Base-by-base conservation (phyloP, 2,888 invertebrate species). In the Coecobrya sp. region DNA sequence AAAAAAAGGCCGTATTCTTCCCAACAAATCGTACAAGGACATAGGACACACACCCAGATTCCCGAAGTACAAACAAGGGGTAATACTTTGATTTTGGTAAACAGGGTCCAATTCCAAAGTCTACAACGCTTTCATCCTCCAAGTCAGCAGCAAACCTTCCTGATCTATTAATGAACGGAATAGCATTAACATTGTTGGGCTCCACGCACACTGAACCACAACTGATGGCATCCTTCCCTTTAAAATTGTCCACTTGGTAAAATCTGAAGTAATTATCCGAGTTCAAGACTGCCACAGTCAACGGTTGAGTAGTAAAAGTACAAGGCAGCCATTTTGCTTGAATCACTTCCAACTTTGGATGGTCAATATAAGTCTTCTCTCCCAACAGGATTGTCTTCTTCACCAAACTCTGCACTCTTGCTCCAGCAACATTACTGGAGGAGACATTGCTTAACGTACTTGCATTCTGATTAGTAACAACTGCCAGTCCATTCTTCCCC, bases 71-170 rank as follows among this genome's bases (percentile, higher is more conserved):
- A 76, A 94, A 93, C 8, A 94, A 16, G 1, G 89, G 79, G 86
- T 86, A 89, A 19, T 90, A 93, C 30, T 92, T 93, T 52, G 93
- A 91, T 59, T 92, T 91, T 42, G 94, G 92, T 0, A 93, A 49
- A 19, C 88, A 91, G 3, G 93, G 93, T 70, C 94, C 93, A 73
- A 93, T 88, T 30, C 93, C 93, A 70, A 94, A 93, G 81, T 94
- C 94, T 0, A 90, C 89, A 8, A 93, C 93, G 65, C 90, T 88
- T 86, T 94, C 93, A 30, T 87, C 89, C 42, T 94, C 89, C 25
- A 87, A 49, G 19, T 92, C 91, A 3, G 89, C 81, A 22, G 87
- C 68, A 79, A 87, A 93, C 19, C 87, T 52, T 62, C 88, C 89
- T 16, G 86, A 93, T 70, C 87, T 79, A n/a, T 82, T 86, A 1